Evolutionary conservation across 2,888 invertebrate species (phyloP), one percentile per base, ranked within the genome.

Genomic region (Trissoscelio sp.): DNA sequence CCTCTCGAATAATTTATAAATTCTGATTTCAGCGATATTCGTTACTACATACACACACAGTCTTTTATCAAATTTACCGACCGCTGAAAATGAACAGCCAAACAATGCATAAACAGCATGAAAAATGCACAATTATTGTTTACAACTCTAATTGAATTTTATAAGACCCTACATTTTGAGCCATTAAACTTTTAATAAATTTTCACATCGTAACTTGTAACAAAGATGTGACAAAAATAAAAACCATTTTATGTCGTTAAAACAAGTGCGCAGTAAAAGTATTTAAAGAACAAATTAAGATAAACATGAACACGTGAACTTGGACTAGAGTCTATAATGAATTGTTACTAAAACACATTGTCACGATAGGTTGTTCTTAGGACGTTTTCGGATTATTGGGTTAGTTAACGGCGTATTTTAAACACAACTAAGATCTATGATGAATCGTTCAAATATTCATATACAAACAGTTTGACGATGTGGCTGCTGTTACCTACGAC

Each of bases 401-500:
- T 42, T 62, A 51, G 37, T 53, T 62, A 60, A 20, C 12, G 22
- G 14, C 46, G 12, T 60, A 18, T 60, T 18, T 53, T 39, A 73
- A 73, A 53, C 22, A 22, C n/a, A 31, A 42, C 22, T 42, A 44
- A 53, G 12, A 14, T 66, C 57, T 37, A 57, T 22, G 55, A 66
- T 66, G 20, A 66, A 58, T 48, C 31, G 31, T 16, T 75, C 14
- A 75, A 74, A 74, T 74, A 74, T 74, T 57, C 64, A n/a, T n/a
- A 74, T 39, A 20, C 48, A 57, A 66, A 58, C 58, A 48, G 20
- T 48, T 66, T 48, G 37, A 53, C 42, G 57, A 11, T 2, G 28
- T 24, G 18, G n/a, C 64, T 28, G 55, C 39, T 48, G 57, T 66
- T 74, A 75, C 37, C 48, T 48, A 51, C 58, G 31, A 58, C 58